A percentile compares a stretch with the other conserved stretches of the same genome.
Conservation (phyloP, 2,113 vertebrate genomes). For the Phylloscopus trochilus region DNA sequence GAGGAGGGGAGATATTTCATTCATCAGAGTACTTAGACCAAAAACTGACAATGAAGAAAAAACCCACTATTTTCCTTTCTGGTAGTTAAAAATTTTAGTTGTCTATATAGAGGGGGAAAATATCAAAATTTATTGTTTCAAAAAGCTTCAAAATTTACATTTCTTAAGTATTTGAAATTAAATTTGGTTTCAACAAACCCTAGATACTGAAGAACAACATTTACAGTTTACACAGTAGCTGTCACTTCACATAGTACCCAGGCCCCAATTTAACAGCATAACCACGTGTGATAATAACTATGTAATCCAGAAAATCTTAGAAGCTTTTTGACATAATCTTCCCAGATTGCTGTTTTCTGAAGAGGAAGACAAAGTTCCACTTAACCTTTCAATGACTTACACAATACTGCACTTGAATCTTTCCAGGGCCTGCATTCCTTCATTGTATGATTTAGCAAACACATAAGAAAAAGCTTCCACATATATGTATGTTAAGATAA, state of each 20-base stretch:
- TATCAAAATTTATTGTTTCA: background rate
- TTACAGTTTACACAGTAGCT: background rate
- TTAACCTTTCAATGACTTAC: background rate
- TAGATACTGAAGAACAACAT: background rate
- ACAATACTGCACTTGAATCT: background rate
- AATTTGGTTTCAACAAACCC: background rate
- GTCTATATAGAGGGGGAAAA: background rate
- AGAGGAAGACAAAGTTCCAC: background rate
- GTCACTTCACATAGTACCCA: background rate
- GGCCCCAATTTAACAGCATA: background rate
- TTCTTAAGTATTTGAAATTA: background rate
- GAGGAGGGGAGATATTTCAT: too few species aligned
- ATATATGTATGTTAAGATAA: background rate
- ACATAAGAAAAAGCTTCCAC: background rate
- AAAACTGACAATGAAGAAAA: background rate
- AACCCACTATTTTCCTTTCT: background rate
- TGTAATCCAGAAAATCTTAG: background rate
- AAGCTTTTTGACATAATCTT: background rate
- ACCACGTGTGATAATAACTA: background rate
- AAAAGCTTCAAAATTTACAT: background rate
- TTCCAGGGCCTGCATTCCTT: background rate
- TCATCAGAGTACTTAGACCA: background rate
- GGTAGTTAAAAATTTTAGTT: background rate
- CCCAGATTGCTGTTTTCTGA: background rate
- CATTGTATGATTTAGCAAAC: background rate